Base-by-base conservation (phyloP, 2,113 vertebrate genomes). In the Motacilla alba region DNA sequence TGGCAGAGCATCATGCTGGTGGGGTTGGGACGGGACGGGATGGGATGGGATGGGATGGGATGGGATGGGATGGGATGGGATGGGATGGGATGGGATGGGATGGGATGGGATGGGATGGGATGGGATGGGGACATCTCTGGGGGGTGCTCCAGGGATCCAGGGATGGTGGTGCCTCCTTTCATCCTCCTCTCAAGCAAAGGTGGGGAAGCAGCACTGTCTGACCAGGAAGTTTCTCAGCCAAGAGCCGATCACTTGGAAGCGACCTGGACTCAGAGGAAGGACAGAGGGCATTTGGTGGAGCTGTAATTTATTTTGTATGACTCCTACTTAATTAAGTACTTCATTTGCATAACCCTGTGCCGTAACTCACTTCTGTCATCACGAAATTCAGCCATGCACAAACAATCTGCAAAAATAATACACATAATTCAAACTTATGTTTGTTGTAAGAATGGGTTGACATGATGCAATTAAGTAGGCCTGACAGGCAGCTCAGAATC, bases 261-360 rank as follows among this genome's bases (percentile, higher is more conserved):
- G 0, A 62, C 43, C 58, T 4, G 2, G 26, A 44, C 67, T 63
- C 5, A 1, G 47, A 85, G 35, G n/a, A 46, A 92, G 76, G 83
- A 15, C 50, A 47, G 55, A 87, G 87, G 90, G 66, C 30, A 31
- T 31, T 70, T 75, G 62, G 55, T 87, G 19, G 81, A 83, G 56
- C 47, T 52, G 31, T 75, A 53, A 86, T 94, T 84, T 72, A 86
- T 84, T 92, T 70, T 5, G 3, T 72, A 18, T 31, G 55, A 50
- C 60, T 94, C 81, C 89, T 50, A 93, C 64, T 94, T 95, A 95
- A 96, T 94, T 93, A 96, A 95, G 80, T 49, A 50, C 66, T 78
- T 94, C 77, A 94, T 96, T 93, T 96, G 84, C 95, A 96, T 94
- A 91, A 84, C 84, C 60, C 67, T 55, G 49, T 22, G 44, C 87